A percentile compares a stretch with the other conserved stretches of the same genome.
phyloP scores from a whole-genome alignment of 1,140 invertebrate genomes.

The Paracyclopina nana region DNA sequence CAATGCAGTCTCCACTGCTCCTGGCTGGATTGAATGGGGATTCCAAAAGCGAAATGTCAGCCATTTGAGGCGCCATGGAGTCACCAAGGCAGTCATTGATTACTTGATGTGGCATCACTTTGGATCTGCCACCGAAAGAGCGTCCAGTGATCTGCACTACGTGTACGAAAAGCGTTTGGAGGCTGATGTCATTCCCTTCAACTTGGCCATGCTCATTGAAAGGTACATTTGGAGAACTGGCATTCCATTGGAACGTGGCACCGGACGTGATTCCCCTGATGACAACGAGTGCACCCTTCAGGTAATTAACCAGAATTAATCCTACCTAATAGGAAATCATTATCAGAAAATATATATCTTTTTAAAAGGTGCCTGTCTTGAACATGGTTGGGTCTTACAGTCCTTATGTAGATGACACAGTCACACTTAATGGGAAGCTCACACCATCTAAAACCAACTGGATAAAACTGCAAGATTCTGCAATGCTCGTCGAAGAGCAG shows the following conservation, averaged over 20 bases:
- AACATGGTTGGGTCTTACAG: conserved; percentile 83
- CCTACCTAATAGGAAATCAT: background rate
- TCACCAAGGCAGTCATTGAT: conserved; percentile 49
- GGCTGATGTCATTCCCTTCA: conserved; percentile 74
- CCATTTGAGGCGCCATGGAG: conserved; percentile 56
- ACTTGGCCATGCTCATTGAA: conserved; percentile 85
- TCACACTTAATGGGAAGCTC: conserved; percentile 86
- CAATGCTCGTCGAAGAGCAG: conserved; percentile 94
- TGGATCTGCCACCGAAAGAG: conserved; percentile 67
- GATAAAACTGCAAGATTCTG: conserved; percentile 97
- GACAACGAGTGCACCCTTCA: background rate
- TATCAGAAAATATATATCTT: background rate
- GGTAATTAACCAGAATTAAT: background rate
- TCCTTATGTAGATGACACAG: conserved; percentile 89
- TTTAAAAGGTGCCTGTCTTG: conserved; percentile 53
- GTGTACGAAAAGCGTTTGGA: conserved; percentile 85
- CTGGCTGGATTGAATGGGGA: conserved; percentile 98
- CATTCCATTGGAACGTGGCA: conserved; percentile 61
- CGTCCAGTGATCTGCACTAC: conserved; percentile 77
- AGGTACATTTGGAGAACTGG: conserved; percentile 78
- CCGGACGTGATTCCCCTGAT: background rate
- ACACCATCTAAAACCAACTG: conserved; percentile 89
- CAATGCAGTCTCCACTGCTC: conserved; percentile 76
- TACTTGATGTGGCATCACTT: conserved; percentile 99
- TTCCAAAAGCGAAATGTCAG: conserved; percentile 89